Conservation (phyloP, 2,113 vertebrate genomes). For the Gasterosteus nipponicus region DNA sequence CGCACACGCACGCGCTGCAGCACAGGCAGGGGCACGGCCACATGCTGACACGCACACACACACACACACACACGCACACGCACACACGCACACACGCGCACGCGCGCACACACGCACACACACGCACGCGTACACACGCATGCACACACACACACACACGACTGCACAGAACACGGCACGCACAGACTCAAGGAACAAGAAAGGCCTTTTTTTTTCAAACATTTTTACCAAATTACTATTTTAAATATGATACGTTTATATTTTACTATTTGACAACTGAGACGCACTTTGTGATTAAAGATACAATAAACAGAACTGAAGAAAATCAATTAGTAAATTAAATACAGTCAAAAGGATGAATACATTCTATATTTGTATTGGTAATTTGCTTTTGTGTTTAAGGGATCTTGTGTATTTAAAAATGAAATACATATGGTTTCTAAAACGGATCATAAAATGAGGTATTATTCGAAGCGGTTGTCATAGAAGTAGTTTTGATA, state of each 20-base stretch:
- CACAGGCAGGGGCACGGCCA: slow-evolving; percentile 79
- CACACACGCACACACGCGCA: too few species aligned
- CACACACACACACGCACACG: slow-evolving; percentile 19
- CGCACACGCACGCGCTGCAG: too few species aligned
- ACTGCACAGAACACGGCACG: slow-evolving; percentile 34
- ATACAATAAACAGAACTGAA: not conserved
- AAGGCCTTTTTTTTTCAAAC: too few species aligned
- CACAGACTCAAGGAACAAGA: too few species aligned
- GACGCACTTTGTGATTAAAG: not conserved
- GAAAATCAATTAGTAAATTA: not conserved
- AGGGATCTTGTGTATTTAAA: not conserved
- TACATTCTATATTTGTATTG: not conserved
- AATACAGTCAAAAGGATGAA: not conserved
- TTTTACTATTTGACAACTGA: not conserved
- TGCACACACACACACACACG: not conserved
- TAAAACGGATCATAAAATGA: not conserved
- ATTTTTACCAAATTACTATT: too few species aligned
- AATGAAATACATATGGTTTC: not conserved
- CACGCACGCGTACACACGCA: too few species aligned
- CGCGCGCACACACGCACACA: not conserved
- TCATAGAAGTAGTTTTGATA: not conserved
- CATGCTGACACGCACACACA: slow-evolving; percentile 73
- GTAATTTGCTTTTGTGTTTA: not conserved
- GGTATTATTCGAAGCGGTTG: not conserved
- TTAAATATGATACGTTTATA: too few species aligned